Evolutionary conservation across 2,888 invertebrate genomes (phyloP), one percentile per base, ranked within the genome.

Genomic region (Trypoxylon attenuatum): DNA sequence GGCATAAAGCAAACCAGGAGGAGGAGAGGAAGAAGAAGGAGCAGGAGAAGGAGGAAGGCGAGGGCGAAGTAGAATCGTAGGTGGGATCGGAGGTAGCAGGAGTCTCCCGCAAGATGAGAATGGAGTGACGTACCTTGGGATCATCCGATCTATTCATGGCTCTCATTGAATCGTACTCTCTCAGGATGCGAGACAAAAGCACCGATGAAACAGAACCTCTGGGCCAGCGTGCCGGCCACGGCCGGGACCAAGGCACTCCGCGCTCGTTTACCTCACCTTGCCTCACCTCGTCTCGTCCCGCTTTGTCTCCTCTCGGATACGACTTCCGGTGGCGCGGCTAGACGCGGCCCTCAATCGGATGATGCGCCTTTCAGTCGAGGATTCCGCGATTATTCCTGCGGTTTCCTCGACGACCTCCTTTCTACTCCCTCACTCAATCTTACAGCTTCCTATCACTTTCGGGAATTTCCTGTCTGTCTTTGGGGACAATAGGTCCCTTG

Each of bases 121-220:
- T 80, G 78, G 79, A 83, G 84, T 86, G 87, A 86, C 85, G 85
- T 86, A 85, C 85, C 85, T 80, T 78, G 81, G 85, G 85, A 86
- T 86, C 85, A 86, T 87, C 87, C 84, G 85, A 87, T 87, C 87
- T 86, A 86, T 87, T 87, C 84, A 76, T 46, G 41, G 64, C 77
- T 65, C 73, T 81, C 78, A 82, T 85, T 85, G 82, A 84, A 62
- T 78, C 80, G 71, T 76, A 61, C 74, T 81, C 82, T 82, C 82
- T 84, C 87, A 87, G 87, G 87, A 87, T 86, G 83, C 85, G 84
- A 86, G 86, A 87, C 87, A 87, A 87, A 85, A 72, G 85, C 77
- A 69, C 71, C 83, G 84, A 85, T 87, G 85, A 87, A 87, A 86
- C 86, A 86, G 82, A 85, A 85, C 81, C 81, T 78, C 78, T n/a